Conservation (phyloP, 2,888 invertebrate species). For the Herminia tarsipennalis region DNA sequence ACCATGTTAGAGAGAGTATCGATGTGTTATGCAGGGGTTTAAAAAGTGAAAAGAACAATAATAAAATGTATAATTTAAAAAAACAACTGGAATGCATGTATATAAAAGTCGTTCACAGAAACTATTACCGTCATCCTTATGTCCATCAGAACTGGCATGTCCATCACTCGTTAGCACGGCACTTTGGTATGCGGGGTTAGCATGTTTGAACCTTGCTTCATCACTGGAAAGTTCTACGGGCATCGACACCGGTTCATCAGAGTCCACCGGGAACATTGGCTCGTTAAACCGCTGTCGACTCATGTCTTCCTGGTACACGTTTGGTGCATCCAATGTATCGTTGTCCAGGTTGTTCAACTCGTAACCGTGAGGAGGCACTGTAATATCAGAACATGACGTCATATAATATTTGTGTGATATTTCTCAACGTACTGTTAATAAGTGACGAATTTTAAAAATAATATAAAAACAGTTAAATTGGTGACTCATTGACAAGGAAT, state of each 20-base stretch:
- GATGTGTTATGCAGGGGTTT: too few relatives aligned
- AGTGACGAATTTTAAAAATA: constrained; percentile 7
- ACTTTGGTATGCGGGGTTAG: constrained; percentile 91
- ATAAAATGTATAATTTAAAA: too few relatives aligned
- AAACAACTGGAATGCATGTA: too few relatives aligned
- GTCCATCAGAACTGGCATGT: constrained; percentile 56
- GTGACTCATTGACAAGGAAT: background rate
- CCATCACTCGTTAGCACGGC: constrained; percentile 86
- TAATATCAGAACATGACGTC: constrained; percentile 40
- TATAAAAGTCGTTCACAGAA: too few relatives aligned
- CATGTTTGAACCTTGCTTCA: constrained; percentile 87
- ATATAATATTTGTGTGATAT: background rate
- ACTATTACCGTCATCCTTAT: constrained; percentile 75
- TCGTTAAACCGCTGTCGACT: constrained; percentile 66
- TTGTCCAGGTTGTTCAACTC: constrained; percentile 88
- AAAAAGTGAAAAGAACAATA: too few relatives aligned
- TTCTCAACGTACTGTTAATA: constrained; percentile 17
- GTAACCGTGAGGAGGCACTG: constrained; percentile 88
- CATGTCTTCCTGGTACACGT: constrained; percentile 79
- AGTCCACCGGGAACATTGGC: constrained; percentile 73
- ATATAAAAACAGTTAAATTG: background rate
- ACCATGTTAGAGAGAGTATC: too few relatives aligned
- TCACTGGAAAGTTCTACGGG: constrained; percentile 71
- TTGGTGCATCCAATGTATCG: constrained; percentile 87
- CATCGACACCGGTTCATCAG: constrained; percentile 78